Base-by-base conservation (phyloP, 2,113 vertebrate species). In the Gasterosteus aculeatus region DNA sequence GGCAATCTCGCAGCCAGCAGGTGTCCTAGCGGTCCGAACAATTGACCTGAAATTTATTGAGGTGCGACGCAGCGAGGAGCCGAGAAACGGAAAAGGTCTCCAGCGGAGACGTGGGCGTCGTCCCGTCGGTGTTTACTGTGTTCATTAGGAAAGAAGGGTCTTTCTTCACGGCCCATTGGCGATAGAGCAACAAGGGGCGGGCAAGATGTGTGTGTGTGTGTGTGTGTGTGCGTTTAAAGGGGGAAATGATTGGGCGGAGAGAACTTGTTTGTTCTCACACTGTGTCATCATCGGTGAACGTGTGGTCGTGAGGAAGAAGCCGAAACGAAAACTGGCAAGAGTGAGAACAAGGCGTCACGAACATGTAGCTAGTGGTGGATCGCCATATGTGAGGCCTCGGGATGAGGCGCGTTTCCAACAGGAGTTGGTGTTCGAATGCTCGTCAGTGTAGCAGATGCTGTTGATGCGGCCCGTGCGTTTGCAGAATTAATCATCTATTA, bases 1-100 rank as follows among this genome's bases (percentile, higher is more conserved):
- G 82, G 59, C 82, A 89, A 85, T 84, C 77, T 76, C 18, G 51
- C 65, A 66, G 80, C 72, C 60, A 70, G 73, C 86, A 85, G 90
- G 81, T 85, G 89, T n/a, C n/a, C 70, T 46, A 1, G 29, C 81
- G 85, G 87, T 90, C 87, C 90, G 91, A 93, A 85, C 89, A 92
- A 91, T 86, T 92, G 89, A 87, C 85, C 88, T 65, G 58, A 81
- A 72, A 88, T 89, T 26, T 85, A 91, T 87, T 85, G 89, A 88
- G 84, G 91, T 86, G 82, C 78, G 86, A 89, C 81, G 59, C 73
- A 80, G 77, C 75, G 22, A 75, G 59, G 42, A 77, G 33, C 69
- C 53, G 85, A 35, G 44, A 68, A 63, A 72, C 86, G 80, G 60
- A 72, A 86, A 85, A 85, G 80, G 88, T 83, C 77, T 47, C 75